These are phyloP conservation scores for Geotria australis DNA, from an alignment of 2,797 vertebrate species.

Conservation along the genomic window DNA sequence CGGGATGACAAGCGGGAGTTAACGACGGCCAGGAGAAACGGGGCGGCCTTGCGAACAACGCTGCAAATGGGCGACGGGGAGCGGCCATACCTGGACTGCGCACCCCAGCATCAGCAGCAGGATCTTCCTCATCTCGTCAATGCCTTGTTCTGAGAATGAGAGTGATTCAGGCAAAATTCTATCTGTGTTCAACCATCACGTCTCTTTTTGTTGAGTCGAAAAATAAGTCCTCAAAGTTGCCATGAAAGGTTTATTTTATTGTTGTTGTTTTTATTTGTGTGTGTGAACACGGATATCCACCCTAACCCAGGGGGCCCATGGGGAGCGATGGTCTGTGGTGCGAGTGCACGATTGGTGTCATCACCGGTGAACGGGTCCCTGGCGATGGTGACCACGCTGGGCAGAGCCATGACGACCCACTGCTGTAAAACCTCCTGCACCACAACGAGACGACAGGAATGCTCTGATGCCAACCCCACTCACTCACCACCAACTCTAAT, in stretches of 20 bases:
- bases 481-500: too few relatives aligned
- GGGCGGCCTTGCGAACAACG: background rate
- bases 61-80: background rate
- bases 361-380: constrained; percentile 51
- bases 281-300: too few relatives aligned
- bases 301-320: constrained; percentile 12
- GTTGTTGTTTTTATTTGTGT: too few relatives aligned
- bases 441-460: background rate
- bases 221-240: too few relatives aligned
- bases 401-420: constrained; percentile 36
- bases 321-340: constrained; percentile 5
- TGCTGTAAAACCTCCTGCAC: constrained; percentile 46
- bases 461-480: too few relatives aligned
- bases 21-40: background rate
- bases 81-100: constrained; percentile 36
- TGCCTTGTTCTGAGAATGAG: constrained; percentile 23
- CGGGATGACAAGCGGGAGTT: background rate
- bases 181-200: background rate
- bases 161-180: constrained; percentile 6
- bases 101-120: constrained; percentile 40
- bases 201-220: too few relatives aligned
- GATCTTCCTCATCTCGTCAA: constrained; percentile 32
- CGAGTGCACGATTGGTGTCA: background rate
- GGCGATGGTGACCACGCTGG: constrained; percentile 36
- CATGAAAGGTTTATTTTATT: too few relatives aligned